Conservation (phyloP, 2,113 vertebrate genomes). For the Amblyornis subalaris region DNA sequence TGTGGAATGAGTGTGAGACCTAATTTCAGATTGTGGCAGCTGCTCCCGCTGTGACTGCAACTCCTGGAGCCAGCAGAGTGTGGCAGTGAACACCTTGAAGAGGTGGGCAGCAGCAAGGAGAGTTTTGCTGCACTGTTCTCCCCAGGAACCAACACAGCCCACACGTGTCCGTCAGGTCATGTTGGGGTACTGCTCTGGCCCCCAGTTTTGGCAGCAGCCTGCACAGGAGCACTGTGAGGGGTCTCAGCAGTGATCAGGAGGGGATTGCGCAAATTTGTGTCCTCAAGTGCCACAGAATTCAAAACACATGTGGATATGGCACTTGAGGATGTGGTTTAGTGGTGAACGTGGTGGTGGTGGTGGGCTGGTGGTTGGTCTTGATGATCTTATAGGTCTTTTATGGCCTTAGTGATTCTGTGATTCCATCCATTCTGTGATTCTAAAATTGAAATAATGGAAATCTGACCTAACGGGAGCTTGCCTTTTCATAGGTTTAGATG, state of each 20-base stretch:
- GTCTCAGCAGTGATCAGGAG: not conserved
- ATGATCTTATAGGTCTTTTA: not conserved
- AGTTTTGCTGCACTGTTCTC: not conserved
- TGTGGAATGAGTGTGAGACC: not conserved
- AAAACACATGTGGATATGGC: accelerated
- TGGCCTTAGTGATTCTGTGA: not conserved
- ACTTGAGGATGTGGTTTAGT: not conserved
- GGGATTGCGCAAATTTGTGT: not conserved
- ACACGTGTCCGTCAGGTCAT: accelerated
- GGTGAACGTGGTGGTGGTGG: not conserved
- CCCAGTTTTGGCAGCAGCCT: not conserved
- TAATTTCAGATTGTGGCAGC: not conserved
- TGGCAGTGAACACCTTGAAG: not conserved
- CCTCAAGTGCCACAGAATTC: not conserved
- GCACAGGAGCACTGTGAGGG: not conserved
- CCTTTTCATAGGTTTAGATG: not conserved
- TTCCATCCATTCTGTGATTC: not conserved
- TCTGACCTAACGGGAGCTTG: not conserved
- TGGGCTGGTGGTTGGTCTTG: not conserved
- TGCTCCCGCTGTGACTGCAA: not conserved
- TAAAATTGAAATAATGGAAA: not conserved
- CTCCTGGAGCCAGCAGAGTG: not conserved
- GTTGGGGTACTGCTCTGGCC: not conserved
- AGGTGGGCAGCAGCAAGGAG: not conserved
- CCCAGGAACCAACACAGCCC: not conserved